Evolutionary conservation across 1,140 invertebrate species (phyloP), one percentile per base, ranked within the genome.

Genomic region (Atta cephalotes): DNA sequence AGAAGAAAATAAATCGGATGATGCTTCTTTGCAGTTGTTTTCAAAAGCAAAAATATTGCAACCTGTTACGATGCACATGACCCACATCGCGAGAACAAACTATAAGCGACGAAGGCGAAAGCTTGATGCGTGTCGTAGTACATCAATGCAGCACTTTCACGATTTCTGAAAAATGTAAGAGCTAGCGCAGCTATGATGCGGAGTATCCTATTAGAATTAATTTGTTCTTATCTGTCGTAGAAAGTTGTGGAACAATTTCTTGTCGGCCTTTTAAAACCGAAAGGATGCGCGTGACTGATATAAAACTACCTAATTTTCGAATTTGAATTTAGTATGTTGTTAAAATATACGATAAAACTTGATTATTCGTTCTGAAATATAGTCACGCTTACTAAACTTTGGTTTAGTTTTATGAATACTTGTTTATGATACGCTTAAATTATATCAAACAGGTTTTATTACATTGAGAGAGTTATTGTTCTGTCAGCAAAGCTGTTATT

Each of bases 111-210:
- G 80, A 74, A 49, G 60, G 80, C 70, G 70, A 84, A 74, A 84
- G 70, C 70, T 76, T 28, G 2, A 74, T 62, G 56, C 70, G 14
- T 45, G 25, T 49, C 21, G 21, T 58, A 21, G 31, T 60, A 5
- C 51, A 70, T 70, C 79, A 58, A 39, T 58, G 51, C 39, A 71
- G 66, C 21, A 81, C 79, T 81, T 81, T 81, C 80, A 76, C 70
- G 39, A 62, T 74, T 82, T 82, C 80, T 74, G 80, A 82, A 82
- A 82, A 74, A 82, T 74, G 39, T 49, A 60, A 60, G 53, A 82
- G 62, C 66, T 82, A 60, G 35, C 21, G 28, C 78, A 16, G 21
- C 66, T 70, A 3, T 7, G 49, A 49, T 25, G 39, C 10, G 12
- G 39, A 74, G 56, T 82, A 82, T 62, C 56, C 28, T 74, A 82